Evolutionary conservation across 2,113 vertebrate genomes (phyloP).

Genomic region (Phoenicopterus ruber): DNA sequence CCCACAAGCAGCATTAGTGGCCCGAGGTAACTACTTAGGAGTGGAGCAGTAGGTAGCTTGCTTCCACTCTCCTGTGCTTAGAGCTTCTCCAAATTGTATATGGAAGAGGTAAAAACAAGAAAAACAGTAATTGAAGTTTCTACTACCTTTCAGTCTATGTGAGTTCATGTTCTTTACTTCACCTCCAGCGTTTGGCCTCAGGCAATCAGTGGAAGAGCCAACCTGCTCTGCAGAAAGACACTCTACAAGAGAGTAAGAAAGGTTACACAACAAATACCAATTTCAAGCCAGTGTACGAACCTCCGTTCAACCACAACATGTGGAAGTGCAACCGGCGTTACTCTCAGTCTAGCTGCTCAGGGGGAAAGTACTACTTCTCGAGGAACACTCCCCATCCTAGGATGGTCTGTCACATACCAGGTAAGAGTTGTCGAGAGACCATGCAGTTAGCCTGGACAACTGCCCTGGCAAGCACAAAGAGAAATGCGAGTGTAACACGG

Average conservation of each 20-base stretch:
- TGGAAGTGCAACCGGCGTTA: accelerated
- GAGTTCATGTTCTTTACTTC: background rate
- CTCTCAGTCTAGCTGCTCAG: background rate
- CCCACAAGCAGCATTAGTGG: too few species aligned
- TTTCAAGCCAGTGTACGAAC: background rate
- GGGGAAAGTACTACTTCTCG: background rate
- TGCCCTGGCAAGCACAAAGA: background rate
- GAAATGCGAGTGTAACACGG: background rate
- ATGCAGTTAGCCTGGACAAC: too few species aligned
- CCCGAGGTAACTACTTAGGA: background rate
- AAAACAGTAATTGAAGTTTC: background rate
- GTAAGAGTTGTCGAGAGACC: background rate
- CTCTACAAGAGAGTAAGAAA: background rate
- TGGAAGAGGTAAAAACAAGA: background rate
- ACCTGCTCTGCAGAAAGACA: background rate
- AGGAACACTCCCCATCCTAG: slow-evolving; percentile 64
- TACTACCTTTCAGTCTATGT: background rate
- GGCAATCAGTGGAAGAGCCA: background rate
- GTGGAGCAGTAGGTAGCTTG: background rate
- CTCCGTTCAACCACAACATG: background rate
- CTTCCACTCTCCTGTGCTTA: background rate
- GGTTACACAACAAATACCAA: background rate
- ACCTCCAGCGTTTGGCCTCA: background rate
- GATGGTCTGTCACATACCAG: slow-evolving; percentile 64
- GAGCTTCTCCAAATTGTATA: background rate